Conservation (phyloP, 2,888 invertebrate genomes). For the Synanthedon myopaeformis region DNA sequence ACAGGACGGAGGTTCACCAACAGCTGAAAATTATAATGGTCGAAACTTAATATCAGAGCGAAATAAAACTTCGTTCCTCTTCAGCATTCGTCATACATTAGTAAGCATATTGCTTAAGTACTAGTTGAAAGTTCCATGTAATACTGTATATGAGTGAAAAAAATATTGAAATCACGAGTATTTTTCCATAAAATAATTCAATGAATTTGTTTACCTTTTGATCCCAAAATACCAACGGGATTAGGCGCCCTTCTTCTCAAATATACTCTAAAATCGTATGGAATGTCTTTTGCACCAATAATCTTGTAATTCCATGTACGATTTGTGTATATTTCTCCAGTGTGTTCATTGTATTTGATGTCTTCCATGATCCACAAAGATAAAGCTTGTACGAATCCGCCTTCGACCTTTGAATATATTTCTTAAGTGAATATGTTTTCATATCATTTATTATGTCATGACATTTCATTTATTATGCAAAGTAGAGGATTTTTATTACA, state of each 20-base stretch:
- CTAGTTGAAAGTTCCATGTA: too few relatives aligned
- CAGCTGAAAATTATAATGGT: constrained; percentile 13
- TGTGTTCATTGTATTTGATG: constrained; percentile 34
- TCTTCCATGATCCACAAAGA: neutral
- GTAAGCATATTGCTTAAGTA: too few relatives aligned
- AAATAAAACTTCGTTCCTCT: too few relatives aligned
- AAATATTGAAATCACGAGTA: too few relatives aligned
- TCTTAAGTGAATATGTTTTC: too few relatives aligned
- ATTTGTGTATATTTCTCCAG: constrained; percentile 72
- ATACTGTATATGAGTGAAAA: too few relatives aligned
- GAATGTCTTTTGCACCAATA: constrained; percentile 74
- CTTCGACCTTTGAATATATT: neutral
- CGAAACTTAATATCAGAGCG: too few relatives aligned
- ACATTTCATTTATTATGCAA: too few relatives aligned
- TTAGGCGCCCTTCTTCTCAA: constrained; percentile 68
- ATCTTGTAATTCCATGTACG: constrained; percentile 78
- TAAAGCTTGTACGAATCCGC: neutral
- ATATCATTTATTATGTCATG: too few relatives aligned
- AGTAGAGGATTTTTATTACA: too few relatives aligned
- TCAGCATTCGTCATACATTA: too few relatives aligned
- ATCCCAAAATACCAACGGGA: constrained; percentile 62
- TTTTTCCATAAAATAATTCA: too few relatives aligned
- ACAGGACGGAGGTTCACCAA: constrained; percentile 26
- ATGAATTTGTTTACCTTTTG: constrained; percentile 39
- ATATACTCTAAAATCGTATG: constrained; percentile 70